These are phyloP conservation scores for Lepeophtheirus nordmannii DNA, from an alignment of 2,888 invertebrate genomes.

Conservation along the genomic window DNA sequence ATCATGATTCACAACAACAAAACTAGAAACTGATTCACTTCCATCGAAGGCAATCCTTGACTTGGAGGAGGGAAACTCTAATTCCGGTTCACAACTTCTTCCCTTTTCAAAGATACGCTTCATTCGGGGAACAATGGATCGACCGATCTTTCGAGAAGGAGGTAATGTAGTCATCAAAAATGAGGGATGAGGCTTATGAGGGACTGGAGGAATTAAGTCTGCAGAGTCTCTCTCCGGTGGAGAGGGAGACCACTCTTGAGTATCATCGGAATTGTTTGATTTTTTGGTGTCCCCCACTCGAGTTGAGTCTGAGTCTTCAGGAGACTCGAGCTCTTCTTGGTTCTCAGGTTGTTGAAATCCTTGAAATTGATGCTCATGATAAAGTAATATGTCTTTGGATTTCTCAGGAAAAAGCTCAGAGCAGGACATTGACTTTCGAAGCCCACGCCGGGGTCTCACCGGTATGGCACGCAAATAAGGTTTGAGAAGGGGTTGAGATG, in stretches of 20 bases:
- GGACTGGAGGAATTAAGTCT: background rate
- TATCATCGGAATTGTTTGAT: background rate
- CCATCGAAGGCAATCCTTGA: constrained; percentile 13
- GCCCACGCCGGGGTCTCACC: background rate
- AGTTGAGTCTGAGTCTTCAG: background rate
- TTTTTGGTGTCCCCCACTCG: background rate
- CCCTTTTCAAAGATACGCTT: constrained; percentile 18
- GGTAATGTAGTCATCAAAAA: background rate
- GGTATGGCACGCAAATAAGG: background rate
- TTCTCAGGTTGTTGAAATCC: background rate
- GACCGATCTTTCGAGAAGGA: background rate
- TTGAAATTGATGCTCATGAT: background rate
- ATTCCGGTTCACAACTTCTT: constrained; percentile 20
- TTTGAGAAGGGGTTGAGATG: background rate
- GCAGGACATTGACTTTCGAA: constrained; percentile 1
- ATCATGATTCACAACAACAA: constrained; percentile 5
- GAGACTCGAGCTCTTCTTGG: background rate
- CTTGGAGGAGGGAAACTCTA: background rate
- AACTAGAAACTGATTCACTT: constrained; percentile 20
- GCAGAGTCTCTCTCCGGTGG: background rate
- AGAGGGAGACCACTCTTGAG: constrained; percentile 1
- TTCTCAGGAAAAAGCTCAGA: background rate
- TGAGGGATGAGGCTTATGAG: no score
- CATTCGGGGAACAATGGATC: constrained; percentile 21
- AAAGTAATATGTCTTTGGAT: background rate